Evolutionary conservation across 2,113 vertebrate genomes (phyloP), one percentile per base, ranked within the genome.

Genomic region (Bujurquina vittata): DNA sequence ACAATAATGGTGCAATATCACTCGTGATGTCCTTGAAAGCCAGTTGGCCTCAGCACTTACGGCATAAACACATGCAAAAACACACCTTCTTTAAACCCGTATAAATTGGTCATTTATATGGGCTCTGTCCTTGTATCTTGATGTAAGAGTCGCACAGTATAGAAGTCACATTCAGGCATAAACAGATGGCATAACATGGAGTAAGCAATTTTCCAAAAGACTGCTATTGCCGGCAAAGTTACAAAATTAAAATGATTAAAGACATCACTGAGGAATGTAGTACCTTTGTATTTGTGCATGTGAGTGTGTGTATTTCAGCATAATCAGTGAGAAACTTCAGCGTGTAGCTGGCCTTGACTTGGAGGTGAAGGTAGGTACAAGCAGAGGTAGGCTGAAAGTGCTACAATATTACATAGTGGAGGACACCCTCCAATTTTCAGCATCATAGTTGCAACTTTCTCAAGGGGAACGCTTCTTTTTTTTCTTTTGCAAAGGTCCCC

Each of bases 121-220:
- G 22, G 18, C 29, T 33, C 22, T 76, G 23, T 22, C 56, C 67
- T 82, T 79, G 61, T 54, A 31, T 75, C 40, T 18, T 79, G 61
- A 61, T 75, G 33, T 62, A 4, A 26, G 23, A 63, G 43, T 52
- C 56, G 60, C 52, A 17, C 12, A 15, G 37, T 46, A 23, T 62
- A 57, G 3, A 87, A 49, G 40, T 84, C 78, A 61, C 37, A 75
- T n/a, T 20, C 10, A 22, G 46, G 23, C 67, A 72, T 49, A 65
- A 62, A 80, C 20, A 60, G 18, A 20, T 43, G 43, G 2, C n/a
- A 63, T 61, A 65, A 58, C 22, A 54, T n/a, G 5, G 56, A 54
- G 73, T 84, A 54, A 72, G 79, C 75, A 77, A 31, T 82, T 87
- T 85, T 79, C 23, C 6, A 22, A 52, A 72, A 62, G 18, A 52